Base-by-base conservation (phyloP, 1,140 invertebrate genomes). In the Drosophila varians region DNA sequence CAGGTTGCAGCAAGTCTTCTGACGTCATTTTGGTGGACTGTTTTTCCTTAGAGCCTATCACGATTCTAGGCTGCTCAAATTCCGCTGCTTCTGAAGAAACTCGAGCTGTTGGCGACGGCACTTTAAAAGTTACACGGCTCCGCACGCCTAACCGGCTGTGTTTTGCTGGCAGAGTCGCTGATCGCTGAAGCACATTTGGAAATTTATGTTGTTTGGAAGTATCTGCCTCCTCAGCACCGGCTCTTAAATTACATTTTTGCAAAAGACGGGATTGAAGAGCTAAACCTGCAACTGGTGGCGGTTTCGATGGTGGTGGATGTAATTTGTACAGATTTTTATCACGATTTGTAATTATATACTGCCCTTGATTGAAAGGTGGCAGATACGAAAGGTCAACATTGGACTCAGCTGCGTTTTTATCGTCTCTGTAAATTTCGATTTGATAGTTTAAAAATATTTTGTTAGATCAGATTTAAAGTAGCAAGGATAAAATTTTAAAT, bases 1-100 rank as follows among this genome's bases (percentile, higher is more conserved):
- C 98, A 19, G 97, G 97, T 92, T 98, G 97, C 72, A 99, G 93
- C 47, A 99, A 93, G 92, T 99, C 98, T 92, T 99, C 98, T 75
- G 94, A 96, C 51, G 96, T 96, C 96, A 97, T 97, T 87, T 95
- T 97, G 92, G 96, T 95, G 92, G 95, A 94, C 89, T 97, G 96
- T 92, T 95, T 95, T 90, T 96, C 96, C 92, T 95, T 95, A 89
- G 48, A 46, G 11, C 25, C 45, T 46, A 45, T 36, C 8, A 66
- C 45, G 26, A 65, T 72, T 48, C 43, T 77, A 16, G 26, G 46
- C n/a, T 58, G 75, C 12, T 73, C 69, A 6, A 38, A n/a, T 49
- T 23, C 19, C n/a, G 19, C 40, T 34, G 38, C 25, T 7, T 48
- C 21, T 2, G 36, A 38, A 14, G 36, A 6, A 16, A 38, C 34